Base-by-base conservation (phyloP, 2,113 vertebrate genomes). In the Aphelocoma coerulescens region DNA sequence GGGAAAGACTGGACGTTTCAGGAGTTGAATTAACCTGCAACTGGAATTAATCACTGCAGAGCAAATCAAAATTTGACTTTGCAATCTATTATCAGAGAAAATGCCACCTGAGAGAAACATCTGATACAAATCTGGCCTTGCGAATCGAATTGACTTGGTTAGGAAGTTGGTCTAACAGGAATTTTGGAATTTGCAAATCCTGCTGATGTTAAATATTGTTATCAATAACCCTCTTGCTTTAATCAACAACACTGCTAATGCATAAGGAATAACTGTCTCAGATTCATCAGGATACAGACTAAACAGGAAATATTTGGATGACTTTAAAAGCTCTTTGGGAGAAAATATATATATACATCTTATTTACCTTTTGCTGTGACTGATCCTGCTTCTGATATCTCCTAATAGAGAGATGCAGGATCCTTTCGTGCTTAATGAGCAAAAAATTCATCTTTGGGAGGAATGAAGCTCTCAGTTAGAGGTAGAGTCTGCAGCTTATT, bases 241-340 rank as follows among this genome's bases (percentile, higher is more conserved):
- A 85, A 95, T 89, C 82, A 91, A 69, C 61, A 88, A 28, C 57
- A 55, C 11, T 61, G 35, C 19, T 74, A 84, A 68, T 5, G 5
- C 41, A 51, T 8, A 81, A 24, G 59, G 44, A 95, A 76, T 94
- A 81, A 71, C 41, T 27, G 43, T 68, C 54, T 93, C 58, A 81
- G 54, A 75, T 74, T 89, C 85, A 59, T 73, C 72, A 81, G 39
- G 65, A 94, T n/a, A 66, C 65, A 95, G 92, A 96, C 83, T 97
- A 94, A 95, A 95, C 48, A 91, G 71, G 78, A 94, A 95, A 89
- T 88, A 82, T 51, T 86, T 80, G 43, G 10, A 74, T 82, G 48
- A 71, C 44, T 72, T 96, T 61, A 71, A 88, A 76, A 77, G 30
- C 23, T 89, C 24, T 41, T 62, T 24, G 16, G 28, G 33, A 81